phyloP scores from a whole-genome alignment of 1,140 invertebrate species.

The Eumaeus atala region DNA sequence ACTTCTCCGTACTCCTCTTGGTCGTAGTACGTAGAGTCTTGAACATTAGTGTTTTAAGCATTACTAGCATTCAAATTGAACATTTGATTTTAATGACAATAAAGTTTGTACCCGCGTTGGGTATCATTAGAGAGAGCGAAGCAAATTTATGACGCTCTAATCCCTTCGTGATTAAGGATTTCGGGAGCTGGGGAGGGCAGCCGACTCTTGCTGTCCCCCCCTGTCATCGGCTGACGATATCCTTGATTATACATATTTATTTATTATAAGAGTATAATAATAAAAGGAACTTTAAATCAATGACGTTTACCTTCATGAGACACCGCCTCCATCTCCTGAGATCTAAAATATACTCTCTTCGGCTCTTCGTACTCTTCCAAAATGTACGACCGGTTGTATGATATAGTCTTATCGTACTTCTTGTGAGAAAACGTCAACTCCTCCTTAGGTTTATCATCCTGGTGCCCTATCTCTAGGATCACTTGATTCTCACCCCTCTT shows the following conservation, averaged over 20 bases:
- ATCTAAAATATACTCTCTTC: constrained; percentile 47
- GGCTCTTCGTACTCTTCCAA: constrained; percentile 58
- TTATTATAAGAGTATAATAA: too few relatives aligned
- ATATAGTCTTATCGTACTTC: constrained; percentile 71
- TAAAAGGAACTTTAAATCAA: too few relatives aligned
- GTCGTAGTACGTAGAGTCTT: constrained; percentile 46
- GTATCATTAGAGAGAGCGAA: too few relatives aligned
- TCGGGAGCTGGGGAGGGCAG: too few relatives aligned
- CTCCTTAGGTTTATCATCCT: constrained; percentile 57
- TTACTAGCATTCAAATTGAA: too few relatives aligned
- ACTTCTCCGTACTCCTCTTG: constrained; percentile 46
- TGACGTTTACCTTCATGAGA: constrained; percentile 41
- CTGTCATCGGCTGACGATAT: too few relatives aligned
- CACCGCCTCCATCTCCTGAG: constrained; percentile 45
- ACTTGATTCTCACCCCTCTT: constrained; percentile 55
- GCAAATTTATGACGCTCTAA: constrained; percentile 6
- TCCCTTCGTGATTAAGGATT: constrained; percentile 3
- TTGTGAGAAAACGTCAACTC: constrained; percentile 68
- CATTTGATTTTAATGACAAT: too few relatives aligned
- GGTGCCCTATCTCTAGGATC: constrained; percentile 67
- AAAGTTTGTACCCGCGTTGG: too few relatives aligned
- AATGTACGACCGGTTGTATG: constrained; percentile 63
- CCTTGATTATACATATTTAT: too few relatives aligned
- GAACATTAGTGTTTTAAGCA: too few relatives aligned
- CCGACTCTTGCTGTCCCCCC: too few relatives aligned